A percentile compares a stretch with the other conserved stretches of the same genome.
These are phyloP conservation scores for Myotis findleyi DNA, from an alignment of 2,797 vertebrate genomes.

Conservation along the genomic window DNA sequence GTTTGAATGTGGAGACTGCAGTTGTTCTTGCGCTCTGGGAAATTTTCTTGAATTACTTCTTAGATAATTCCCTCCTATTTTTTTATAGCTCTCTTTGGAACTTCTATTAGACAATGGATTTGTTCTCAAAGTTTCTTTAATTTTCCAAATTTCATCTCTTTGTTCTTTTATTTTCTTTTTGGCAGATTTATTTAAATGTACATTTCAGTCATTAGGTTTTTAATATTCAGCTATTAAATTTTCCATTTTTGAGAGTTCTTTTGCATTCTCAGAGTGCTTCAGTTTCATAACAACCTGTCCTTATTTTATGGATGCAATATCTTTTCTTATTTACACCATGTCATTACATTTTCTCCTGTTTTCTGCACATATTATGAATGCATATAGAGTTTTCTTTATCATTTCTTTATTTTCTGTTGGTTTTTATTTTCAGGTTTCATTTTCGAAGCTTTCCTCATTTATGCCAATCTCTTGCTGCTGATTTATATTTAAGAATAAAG, in stretches of 20 bases:
- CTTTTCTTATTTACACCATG: not conserved
- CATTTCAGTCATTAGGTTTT: not conserved
- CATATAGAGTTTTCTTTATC: not conserved
- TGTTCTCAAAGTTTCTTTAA: not conserved
- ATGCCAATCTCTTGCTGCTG: not conserved
- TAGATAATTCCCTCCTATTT: not conserved
- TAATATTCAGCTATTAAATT: not conserved
- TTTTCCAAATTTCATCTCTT: not conserved
- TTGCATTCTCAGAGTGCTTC: not conserved
- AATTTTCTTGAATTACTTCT: slow-evolving; percentile 28
- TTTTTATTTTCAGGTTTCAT: slow-evolving; percentile 32
- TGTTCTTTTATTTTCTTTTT: not conserved
- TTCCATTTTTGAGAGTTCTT: not conserved
- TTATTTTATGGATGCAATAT: not conserved
- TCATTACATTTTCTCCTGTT: not conserved
- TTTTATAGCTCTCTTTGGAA: not conserved
- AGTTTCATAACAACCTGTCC: not conserved
- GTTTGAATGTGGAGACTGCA: not conserved
- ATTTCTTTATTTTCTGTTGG: not conserved
- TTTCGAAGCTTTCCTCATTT: not conserved
- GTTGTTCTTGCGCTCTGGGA: not conserved
- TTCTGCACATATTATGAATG: not conserved
- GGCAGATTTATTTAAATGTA: not conserved
- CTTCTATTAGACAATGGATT: not conserved
- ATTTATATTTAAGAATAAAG: slow-evolving; percentile 26